A percentile compares a stretch with the other conserved stretches of the same genome.
These are phyloP conservation scores for Diploscapter pachys DNA, from an alignment of 1,140 invertebrate genomes.

Conservation along the genomic window DNA sequence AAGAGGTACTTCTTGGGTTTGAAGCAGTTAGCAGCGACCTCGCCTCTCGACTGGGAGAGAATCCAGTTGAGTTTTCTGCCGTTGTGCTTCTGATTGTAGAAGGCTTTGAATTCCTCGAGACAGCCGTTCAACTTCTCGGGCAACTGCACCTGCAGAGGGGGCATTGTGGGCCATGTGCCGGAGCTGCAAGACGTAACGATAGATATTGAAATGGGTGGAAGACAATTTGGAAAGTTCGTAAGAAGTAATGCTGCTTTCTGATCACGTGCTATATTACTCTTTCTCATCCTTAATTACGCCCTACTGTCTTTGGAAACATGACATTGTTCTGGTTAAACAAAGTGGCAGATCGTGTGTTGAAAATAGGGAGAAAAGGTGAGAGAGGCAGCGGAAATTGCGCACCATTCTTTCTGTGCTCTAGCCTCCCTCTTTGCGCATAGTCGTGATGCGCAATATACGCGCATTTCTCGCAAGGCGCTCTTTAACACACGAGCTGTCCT, in stretches of 20 bases:
- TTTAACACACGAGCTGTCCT: no score
- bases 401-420: no score
- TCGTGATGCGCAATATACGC: no score
- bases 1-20: slow-evolving; percentile 64
- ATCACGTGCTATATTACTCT: neutral
- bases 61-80: slow-evolving; percentile 96
- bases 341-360: no score
- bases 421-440: no score
- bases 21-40: slow-evolving; percentile 91
- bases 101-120: slow-evolving; percentile 87
- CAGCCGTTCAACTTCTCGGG: slow-evolving; percentile 65
- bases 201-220: neutral
- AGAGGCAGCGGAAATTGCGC: no score
- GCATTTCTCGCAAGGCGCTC: no score
- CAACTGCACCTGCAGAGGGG: slow-evolving; percentile 1
- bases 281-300: neutral
- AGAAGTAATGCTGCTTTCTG: neutral
- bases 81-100: slow-evolving; percentile 90
- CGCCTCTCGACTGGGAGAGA: slow-evolving; percentile 96
- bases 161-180: slow-evolving; percentile 23
- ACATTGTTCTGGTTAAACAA: no score
- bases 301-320: no score
- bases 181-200: slow-evolving; percentile 2
- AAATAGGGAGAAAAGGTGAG: no score
- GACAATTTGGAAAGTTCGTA: no score